A percentile compares a stretch with the other conserved stretches of the same genome.
Conservation (phyloP, 2,888 invertebrate genomes). For the Melikaiella ostensackeni region DNA sequence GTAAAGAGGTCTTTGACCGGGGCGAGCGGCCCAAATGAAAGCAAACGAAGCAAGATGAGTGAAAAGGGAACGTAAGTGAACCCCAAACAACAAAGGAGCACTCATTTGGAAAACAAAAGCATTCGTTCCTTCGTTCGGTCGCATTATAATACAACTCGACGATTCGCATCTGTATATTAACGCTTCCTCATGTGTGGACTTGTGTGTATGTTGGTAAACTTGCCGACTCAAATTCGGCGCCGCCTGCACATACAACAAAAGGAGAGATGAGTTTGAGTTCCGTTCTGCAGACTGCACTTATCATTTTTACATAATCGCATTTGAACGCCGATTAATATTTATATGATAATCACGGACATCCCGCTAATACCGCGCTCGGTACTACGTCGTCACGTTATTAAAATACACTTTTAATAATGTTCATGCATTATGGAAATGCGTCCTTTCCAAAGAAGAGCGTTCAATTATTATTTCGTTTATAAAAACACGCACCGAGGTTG, state of each 20-base stretch:
- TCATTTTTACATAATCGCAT: conserved; percentile 70
- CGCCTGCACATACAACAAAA: conserved; percentile 49
- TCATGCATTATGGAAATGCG: conserved; percentile 63
- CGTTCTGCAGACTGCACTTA: conserved; percentile 58
- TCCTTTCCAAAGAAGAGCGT: conserved; percentile 45
- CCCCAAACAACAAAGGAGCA: conserved; percentile 52
- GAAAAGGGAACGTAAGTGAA: conserved; percentile 51
- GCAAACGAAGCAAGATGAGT: conserved; percentile 41
- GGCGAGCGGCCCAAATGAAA: conserved; percentile 57
- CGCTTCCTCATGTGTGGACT: conserved; percentile 1
- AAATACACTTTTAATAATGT: conserved; percentile 58
- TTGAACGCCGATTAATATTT: conserved; percentile 66
- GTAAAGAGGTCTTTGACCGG: conserved; percentile 43
- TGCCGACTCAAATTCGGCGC: conserved; percentile 50
- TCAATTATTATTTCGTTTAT: conserved; percentile 58
- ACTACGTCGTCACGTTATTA: conserved; percentile 47
- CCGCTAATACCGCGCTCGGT: conserved; percentile 50
- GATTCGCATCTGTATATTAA: not conserved
- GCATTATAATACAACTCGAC: conserved; percentile 50
- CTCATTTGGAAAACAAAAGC: conserved; percentile 74
- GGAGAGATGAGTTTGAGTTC: conserved; percentile 47
- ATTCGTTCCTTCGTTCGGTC: conserved; percentile 53
- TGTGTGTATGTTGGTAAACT: too few relatives aligned
- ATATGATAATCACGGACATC: conserved; percentile 59
- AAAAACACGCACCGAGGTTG: conserved; percentile 36